Conservation (phyloP, 2,888 invertebrate genomes). For the Hemistola chrysoprasaria region DNA sequence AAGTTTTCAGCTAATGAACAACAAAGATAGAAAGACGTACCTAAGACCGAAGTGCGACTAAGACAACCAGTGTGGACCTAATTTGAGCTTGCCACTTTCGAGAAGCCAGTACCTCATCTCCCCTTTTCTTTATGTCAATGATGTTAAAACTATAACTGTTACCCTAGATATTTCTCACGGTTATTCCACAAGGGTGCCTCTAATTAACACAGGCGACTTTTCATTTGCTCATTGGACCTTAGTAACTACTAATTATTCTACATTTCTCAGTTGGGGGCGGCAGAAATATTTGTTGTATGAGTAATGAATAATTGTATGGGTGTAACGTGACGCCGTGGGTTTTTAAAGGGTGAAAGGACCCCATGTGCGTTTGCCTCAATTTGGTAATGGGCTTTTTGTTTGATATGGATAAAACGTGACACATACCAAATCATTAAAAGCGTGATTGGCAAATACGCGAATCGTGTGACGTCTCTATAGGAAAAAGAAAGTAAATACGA, state of each 20-base stretch:
- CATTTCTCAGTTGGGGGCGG: slow-evolving; percentile 27
- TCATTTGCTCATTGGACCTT: slow-evolving; percentile 54
- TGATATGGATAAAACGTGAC: neutral
- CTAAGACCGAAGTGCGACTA: too few relatives aligned
- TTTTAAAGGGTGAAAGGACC: slow-evolving; percentile 23
- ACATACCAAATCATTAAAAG: too few relatives aligned
- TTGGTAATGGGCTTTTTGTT: slow-evolving; percentile 15
- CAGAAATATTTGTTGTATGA: slow-evolving; percentile 35
- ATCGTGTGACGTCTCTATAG: too few relatives aligned
- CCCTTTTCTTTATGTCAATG: too few relatives aligned
- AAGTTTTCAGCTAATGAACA: too few relatives aligned
- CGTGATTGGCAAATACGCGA: too few relatives aligned
- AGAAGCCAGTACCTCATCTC: too few relatives aligned
- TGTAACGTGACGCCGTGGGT: slow-evolving; percentile 38
- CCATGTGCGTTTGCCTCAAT: slow-evolving; percentile 30
- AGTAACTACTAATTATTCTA: slow-evolving; percentile 2
- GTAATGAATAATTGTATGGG: slow-evolving; percentile 40
- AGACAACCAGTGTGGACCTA: too few relatives aligned
- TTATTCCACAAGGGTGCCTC: slow-evolving; percentile 27
- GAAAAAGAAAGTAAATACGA: too few relatives aligned
- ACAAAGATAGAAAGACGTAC: too few relatives aligned
- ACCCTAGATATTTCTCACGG: slow-evolving; percentile 51
- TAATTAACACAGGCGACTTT: slow-evolving; percentile 73
- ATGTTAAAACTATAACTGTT: neutral
- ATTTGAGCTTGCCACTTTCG: too few relatives aligned